phyloP scores from a whole-genome alignment of 1,140 invertebrate species.

The Penaeus chinensis region DNA sequence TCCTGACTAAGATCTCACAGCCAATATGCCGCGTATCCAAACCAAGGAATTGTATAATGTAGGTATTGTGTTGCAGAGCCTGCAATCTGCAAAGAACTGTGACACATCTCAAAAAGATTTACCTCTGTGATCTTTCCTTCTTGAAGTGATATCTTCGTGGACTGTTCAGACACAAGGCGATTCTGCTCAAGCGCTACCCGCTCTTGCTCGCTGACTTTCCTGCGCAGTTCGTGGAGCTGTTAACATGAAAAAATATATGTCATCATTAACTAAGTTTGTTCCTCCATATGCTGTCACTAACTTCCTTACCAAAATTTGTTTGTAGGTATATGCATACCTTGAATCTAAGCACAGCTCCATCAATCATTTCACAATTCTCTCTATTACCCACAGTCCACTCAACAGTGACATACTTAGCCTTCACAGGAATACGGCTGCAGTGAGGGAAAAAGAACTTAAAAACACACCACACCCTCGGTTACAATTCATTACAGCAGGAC shows the following conservation, averaged over 20 bases:
- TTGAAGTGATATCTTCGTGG: constrained; percentile 44
- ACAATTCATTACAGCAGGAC: neutral
- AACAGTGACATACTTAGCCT: no score
- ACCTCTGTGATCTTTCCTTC: constrained; percentile 58
- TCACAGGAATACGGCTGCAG: no score
- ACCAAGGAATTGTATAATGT: no score
- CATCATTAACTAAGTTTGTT: neutral
- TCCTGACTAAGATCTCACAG: no score
- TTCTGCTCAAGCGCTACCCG: constrained; percentile 55
- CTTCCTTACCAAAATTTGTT: neutral
- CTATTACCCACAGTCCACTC: no score
- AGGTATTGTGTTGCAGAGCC: no score
- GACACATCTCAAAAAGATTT: neutral
- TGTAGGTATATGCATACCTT: neutral
- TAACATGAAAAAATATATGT: neutral
- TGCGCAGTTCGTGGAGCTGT: constrained; percentile 56
- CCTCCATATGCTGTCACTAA: neutral
- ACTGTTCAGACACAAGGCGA: constrained; percentile 56
- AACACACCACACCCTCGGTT: neutral
- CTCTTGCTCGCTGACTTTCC: constrained; percentile 59
- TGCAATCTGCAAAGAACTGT: neutral
- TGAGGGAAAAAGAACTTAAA: neutral
- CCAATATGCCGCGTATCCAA: no score
- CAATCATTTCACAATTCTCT: no score
- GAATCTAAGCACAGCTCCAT: neutral